Evolutionary conservation across 2,888 invertebrate genomes (phyloP), one percentile per base, ranked within the genome.

Genomic region (Polydesmus complanatus): DNA sequence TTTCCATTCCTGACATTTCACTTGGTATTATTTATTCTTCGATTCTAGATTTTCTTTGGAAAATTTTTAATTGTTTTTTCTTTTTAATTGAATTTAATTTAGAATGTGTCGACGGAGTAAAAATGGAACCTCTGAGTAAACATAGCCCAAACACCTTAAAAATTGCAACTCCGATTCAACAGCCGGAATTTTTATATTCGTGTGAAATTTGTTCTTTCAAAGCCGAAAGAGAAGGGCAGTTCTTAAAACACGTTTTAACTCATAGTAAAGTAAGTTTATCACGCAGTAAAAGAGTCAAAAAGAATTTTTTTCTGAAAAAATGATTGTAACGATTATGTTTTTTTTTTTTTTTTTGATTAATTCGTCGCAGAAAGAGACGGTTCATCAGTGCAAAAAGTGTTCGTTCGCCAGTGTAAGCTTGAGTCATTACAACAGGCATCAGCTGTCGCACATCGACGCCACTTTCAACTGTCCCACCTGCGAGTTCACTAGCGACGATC

Each of bases 171-270:
- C 11, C 48, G 48, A 47, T 11, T 14, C 48, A 47, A 11, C 48
- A n/a, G 48, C 22, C 51, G 22, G 8, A 37, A 37, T 37, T 14
- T 14, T 8, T 37, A 63, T 73, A 69, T 65, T 74, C 71, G 63
- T 76, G 76, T 62, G 65, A 66, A 2, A 64, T 69, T n/a, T 76
- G 76, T 63, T 75, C 76, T 1, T 75, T 74, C 64, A 74, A 73
- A 65, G 71, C 72, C 18, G 74, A 73, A 62, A 67, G 75, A 47
- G 70, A 71, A 61, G 74, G 75, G 65, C 75, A 75, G 62, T 73
- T 70, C 59, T 52, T 66, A 2, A 72, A 70, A 49, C 76, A 76
- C 64, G 67, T 70, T 64, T 65, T 68, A 37, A 65, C 72, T 2
- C 76, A 76, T 64, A 66, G 68, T 56, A 67, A 68, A 63, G 67